These are phyloP conservation scores for Deilephila porcellus DNA, from an alignment of 2,888 invertebrate genomes.

Conservation along the genomic window DNA sequence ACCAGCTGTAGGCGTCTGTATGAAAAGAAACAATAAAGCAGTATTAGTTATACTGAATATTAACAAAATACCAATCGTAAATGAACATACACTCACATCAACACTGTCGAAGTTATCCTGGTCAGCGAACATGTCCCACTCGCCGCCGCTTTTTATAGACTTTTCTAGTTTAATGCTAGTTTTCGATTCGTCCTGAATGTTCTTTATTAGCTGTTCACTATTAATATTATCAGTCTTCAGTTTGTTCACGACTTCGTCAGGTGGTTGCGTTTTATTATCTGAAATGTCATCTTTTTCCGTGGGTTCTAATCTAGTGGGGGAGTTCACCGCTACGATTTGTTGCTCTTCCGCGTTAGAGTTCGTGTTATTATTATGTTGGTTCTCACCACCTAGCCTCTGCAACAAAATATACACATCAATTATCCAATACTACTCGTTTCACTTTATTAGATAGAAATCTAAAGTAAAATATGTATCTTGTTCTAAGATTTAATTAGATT, in stretches of 20 bases:
- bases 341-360: neutral
- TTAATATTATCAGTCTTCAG: constrained; percentile 31
- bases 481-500: neutral
- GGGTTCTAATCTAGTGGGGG: constrained; percentile 3
- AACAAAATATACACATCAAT: constrained; percentile 20
- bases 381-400: constrained; percentile 37
- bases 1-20: constrained; percentile 67
- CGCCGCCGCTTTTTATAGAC: constrained; percentile 69
- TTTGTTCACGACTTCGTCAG: constrained; percentile 29
- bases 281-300: neutral
- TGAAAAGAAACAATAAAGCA: constrained; percentile 34
- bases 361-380: constrained; percentile 28
- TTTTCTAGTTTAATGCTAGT: constrained; percentile 59
- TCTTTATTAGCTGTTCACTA: constrained; percentile 37
- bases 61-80: constrained; percentile 7
- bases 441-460: no score
- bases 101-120: constrained; percentile 89
- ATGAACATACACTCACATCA: constrained; percentile 59
- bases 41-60: neutral
- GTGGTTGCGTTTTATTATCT: neutral
- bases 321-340: neutral
- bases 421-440: neutral
- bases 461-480: no score
- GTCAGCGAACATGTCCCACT: constrained; percentile 97
- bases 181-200: constrained; percentile 49